These are phyloP conservation scores for Haliclystus octoradiatus DNA, from an alignment of 30 jellyfish, hydroid and myxozoan species.

Conservation along the genomic window DNA sequence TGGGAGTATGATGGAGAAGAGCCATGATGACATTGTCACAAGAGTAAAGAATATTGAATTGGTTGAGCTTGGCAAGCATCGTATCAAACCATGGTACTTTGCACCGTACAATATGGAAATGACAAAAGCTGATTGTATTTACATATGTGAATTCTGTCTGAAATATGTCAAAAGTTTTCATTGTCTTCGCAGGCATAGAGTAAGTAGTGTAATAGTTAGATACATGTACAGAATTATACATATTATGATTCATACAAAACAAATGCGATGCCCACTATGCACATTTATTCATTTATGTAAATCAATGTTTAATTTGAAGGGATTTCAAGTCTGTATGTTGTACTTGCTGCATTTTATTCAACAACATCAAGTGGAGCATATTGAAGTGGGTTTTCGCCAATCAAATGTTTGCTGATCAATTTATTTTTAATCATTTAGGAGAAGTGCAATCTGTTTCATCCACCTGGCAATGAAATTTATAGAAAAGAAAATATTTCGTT, in stretches of 20 bases:
- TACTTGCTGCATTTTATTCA: no score
- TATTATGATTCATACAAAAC: no score
- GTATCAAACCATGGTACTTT: constrained; percentile 99
- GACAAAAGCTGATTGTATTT: constrained; percentile 59
- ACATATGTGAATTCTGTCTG: constrained; percentile 95
- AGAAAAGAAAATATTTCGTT: constrained; percentile 92
- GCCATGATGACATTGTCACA: constrained; percentile 92
- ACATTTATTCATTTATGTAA: no score
- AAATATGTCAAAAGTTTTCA: constrained; percentile 72
- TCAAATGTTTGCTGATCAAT: not conserved
- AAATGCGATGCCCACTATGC: no score
- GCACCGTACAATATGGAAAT: constrained; percentile 97
- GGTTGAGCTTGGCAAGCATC: constrained; percentile 89
- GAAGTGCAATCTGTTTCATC: constrained; percentile 88
- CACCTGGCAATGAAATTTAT: constrained; percentile 99
- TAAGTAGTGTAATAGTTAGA: no score
- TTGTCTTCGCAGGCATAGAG: constrained; percentile 91
- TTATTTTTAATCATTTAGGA: constrained; percentile 31
- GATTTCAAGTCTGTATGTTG: not conserved
- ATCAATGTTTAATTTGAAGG: not conserved
- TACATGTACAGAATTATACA: no score
- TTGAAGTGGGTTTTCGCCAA: no score
- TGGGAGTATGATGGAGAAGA: constrained; percentile 87
- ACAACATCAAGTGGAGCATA: no score
- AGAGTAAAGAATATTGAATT: constrained; percentile 87